phyloP scores from a whole-genome alignment of 2,888 invertebrate genomes.

The Alviniconcha strummeri region DNA sequence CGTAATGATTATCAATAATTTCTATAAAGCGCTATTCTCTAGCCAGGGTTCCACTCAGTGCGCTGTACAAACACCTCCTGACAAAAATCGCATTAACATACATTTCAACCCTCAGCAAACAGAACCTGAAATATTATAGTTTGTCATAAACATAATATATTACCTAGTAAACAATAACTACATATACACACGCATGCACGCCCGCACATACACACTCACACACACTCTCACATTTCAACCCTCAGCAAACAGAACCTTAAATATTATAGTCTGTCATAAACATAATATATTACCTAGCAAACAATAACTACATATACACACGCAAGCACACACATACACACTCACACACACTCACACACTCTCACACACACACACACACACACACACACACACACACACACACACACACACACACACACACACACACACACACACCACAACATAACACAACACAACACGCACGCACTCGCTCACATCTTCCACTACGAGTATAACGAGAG shows the following conservation, averaged over 20 bases:
- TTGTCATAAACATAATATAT: neutral
- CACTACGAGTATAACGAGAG: no score
- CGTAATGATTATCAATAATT: no score
- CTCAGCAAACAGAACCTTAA: neutral
- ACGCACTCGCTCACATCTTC: neutral
- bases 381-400: conserved; percentile 4
- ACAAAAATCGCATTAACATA: no score
- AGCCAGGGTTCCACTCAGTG: no score
- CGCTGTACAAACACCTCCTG: no score
- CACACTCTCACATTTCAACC: neutral
- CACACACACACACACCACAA: neutral
- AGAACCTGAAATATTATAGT: neutral
- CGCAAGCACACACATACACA: conserved; percentile 8
- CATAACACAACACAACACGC: neutral
- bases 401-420: neutral
- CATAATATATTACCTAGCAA: no score
- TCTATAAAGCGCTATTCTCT: no score
- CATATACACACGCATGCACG: neutral
- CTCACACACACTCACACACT: neutral
- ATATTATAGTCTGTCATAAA: neutral
- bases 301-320: neutral
- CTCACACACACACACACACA: neutral
- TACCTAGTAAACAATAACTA: neutral
- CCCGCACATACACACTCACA: neutral
- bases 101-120: no score